phyloP scores from a whole-genome alignment of 2,888 invertebrate species.

The Eremobia ochroleuca region DNA sequence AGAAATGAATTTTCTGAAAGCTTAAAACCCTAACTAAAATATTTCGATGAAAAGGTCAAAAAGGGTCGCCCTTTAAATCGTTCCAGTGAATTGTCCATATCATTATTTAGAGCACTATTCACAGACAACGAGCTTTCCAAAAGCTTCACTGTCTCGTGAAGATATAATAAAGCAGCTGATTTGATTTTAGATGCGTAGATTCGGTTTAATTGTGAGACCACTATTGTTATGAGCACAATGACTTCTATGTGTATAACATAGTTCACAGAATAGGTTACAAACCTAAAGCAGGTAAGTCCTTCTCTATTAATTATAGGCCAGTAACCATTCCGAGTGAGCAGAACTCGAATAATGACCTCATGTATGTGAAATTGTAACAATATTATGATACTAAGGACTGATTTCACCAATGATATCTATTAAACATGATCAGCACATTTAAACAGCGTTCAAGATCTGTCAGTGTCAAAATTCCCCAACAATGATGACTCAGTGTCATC shows the following conservation, averaged over 20 bases:
- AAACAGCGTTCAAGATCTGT: not conserved
- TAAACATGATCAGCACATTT: not conserved
- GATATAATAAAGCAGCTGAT: constrained; percentile 39
- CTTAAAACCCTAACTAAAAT: not conserved
- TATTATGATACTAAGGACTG: not conserved
- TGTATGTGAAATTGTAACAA: not conserved
- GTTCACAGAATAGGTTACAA: constrained; percentile 3
- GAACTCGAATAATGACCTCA: not conserved
- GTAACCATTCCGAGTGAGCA: constrained; percentile 6
- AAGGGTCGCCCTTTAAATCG: not conserved
- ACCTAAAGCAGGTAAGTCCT: constrained; percentile 5
- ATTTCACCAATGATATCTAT: not conserved
- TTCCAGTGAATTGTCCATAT: not conserved
- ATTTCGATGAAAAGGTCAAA: constrained; percentile 6
- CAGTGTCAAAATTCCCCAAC: not conserved
- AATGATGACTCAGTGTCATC: too few species aligned
- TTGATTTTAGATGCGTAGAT: constrained; percentile 18
- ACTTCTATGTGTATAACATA: constrained; percentile 5
- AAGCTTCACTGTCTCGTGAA: constrained; percentile 20
- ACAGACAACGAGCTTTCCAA: constrained; percentile 5
- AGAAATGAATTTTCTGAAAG: not conserved
- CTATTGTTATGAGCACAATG: constrained; percentile 45
- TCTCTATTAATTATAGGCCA: constrained; percentile 6
- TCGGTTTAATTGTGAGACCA: constrained; percentile 15
- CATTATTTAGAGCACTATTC: constrained; percentile 32